Percentiles rank a stretch among this genome's conserved stretches.
phyloP scores from a whole-genome alignment of 2,797 vertebrate species.

The Monodelphis domestica region DNA sequence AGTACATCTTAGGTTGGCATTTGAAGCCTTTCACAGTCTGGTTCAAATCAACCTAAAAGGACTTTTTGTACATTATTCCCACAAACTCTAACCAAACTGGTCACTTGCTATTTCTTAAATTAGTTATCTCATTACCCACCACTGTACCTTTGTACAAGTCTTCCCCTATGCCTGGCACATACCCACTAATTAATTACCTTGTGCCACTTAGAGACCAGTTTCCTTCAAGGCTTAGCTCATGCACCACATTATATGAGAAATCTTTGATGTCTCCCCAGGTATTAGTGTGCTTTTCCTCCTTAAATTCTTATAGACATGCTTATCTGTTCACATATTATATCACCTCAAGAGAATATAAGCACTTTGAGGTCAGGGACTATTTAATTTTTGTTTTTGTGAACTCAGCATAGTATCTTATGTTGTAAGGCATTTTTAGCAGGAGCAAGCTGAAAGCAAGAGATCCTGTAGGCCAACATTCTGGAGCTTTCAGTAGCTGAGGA shows the following conservation, averaged over 20 bases:
- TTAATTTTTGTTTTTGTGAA: neutral
- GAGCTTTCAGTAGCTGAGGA: too few relatives aligned
- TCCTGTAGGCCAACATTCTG: too few relatives aligned
- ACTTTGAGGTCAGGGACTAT: neutral
- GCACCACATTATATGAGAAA: neutral
- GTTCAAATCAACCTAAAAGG: neutral
- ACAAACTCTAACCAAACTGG: neutral
- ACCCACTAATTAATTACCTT: neutral
- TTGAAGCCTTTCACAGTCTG: neutral
- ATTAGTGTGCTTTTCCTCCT: neutral
- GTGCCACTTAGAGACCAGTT: neutral
- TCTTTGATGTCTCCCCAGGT: neutral
- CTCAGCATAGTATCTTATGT: neutral
- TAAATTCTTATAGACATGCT: neutral
- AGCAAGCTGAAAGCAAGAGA: too few relatives aligned
- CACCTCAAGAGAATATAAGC: neutral
- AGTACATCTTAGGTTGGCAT: neutral
- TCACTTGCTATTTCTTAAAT: neutral
- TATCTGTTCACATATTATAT: neutral
- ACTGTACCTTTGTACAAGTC: neutral
- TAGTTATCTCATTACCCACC: neutral
- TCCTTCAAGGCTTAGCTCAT: neutral
- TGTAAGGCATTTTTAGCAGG: too few relatives aligned
- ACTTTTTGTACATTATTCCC: neutral
- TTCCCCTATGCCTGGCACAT: neutral